Evolutionary conservation across 2,888 invertebrate genomes (phyloP).

Genomic region (Drosophila vallismaia): DNA sequence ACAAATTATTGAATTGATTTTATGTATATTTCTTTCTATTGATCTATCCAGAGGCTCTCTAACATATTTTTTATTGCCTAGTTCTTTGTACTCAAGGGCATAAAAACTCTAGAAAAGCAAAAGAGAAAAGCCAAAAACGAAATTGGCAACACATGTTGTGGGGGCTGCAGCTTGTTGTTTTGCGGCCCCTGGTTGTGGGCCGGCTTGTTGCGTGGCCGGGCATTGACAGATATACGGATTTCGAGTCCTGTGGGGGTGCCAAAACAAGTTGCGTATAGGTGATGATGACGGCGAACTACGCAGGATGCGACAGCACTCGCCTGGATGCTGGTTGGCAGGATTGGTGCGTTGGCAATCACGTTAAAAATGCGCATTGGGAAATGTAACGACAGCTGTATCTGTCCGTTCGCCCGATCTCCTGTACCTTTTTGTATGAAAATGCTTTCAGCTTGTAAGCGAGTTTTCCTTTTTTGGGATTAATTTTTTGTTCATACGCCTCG

Average conservation of each 20-base stretch:
- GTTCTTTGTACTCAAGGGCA: background rate
- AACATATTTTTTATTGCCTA: background rate
- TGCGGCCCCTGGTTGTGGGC: constrained; percentile 29
- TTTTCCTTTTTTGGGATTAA: constrained; percentile 64
- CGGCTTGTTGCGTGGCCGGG: constrained; percentile 62
- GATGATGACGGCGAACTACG: constrained; percentile 13
- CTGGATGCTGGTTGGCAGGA: background rate
- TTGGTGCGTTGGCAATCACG: constrained; percentile 57
- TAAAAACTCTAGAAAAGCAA: constrained; percentile 5
- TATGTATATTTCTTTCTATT: too few species aligned
- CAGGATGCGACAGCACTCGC: constrained; percentile 2
- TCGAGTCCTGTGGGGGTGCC: constrained; percentile 30
- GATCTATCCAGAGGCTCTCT: too few species aligned
- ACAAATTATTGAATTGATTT: too few species aligned
- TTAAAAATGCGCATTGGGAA: constrained; percentile 66
- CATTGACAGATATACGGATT: constrained; percentile 67
- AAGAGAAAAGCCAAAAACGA: constrained; percentile 13
- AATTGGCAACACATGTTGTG: constrained; percentile 45
- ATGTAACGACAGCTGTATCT: constrained; percentile 69
- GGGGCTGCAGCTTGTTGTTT: constrained; percentile 29
- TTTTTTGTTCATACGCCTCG: constrained; percentile 49
- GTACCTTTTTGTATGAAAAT: constrained; percentile 36
- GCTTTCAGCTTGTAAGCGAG: constrained; percentile 39
- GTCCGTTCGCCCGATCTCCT: constrained; percentile 12
- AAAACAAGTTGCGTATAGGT: constrained; percentile 38